These are phyloP conservation scores for Oceanodroma tethys DNA, from an alignment of 2,113 vertebrate genomes.

Conservation along the genomic window DNA sequence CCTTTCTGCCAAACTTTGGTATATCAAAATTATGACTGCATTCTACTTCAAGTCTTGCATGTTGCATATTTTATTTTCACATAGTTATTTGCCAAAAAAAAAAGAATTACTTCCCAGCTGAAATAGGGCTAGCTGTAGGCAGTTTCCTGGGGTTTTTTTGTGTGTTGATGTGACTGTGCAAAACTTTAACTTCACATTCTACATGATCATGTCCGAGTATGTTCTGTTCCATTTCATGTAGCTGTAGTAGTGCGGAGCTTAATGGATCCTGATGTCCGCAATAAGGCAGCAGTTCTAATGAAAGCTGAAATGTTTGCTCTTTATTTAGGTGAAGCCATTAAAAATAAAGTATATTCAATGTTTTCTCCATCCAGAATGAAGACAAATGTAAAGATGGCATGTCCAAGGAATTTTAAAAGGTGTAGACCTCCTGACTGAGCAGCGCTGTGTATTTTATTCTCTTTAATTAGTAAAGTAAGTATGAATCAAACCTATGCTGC, in stretches of 20 bases:
- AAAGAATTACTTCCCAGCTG: not conserved
- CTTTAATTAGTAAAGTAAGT: constrained; percentile 72
- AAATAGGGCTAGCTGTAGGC: not conserved
- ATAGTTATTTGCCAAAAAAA: not conserved
- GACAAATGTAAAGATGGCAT: constrained; percentile 80
- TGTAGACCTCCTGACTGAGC: constrained; percentile 82
- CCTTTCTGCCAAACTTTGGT: not conserved
- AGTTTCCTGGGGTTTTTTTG: not conserved
- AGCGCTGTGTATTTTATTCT: constrained; percentile 15
- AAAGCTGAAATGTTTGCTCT: not conserved
- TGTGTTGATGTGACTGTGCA: not conserved
- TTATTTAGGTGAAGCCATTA: not conserved
- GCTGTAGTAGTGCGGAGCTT: not conserved
- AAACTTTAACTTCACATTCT: not conserved
- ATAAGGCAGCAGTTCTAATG: not conserved
- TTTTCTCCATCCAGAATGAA: constrained; percentile 75
- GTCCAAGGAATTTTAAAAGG: constrained; percentile 80
- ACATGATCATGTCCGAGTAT: not conserved
- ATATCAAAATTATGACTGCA: not conserved
- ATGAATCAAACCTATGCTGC: not conserved
- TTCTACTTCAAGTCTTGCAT: not conserved
- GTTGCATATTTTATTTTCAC: not conserved
- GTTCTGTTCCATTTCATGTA: not conserved
- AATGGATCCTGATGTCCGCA: not conserved
- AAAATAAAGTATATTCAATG: constrained; percentile 19